phyloP scores from a whole-genome alignment of 2,797 vertebrate species.

The Monodelphis domestica region DNA sequence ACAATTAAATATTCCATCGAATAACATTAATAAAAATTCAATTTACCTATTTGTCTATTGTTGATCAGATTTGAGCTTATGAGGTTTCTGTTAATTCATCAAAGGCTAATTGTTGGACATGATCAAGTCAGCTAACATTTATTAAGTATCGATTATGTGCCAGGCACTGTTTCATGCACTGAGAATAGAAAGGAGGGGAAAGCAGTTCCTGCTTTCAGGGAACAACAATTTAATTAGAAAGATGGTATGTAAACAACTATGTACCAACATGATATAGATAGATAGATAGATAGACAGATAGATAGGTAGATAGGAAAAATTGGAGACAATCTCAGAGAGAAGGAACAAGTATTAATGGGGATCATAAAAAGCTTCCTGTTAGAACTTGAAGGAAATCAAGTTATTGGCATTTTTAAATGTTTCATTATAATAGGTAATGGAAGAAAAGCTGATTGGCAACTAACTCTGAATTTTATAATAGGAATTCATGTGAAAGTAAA shows the following conservation, averaged over 20 bases:
- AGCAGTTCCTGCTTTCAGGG: background rate
- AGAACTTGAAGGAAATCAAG: background rate
- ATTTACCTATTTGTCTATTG: background rate
- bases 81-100: background rate
- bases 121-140: background rate
- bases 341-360: background rate
- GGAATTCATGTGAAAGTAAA: background rate
- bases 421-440: background rate
- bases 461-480: background rate
- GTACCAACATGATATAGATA: background rate
- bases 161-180: background rate
- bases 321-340: background rate
- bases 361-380: background rate
- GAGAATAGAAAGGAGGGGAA: background rate
- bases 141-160: background rate
- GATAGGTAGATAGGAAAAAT: background rate
- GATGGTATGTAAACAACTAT: background rate
- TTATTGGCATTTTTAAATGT: background rate
- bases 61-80: background rate
- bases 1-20: background rate
- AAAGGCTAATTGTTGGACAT: background rate
- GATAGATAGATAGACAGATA: too few relatives aligned
- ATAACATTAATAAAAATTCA: background rate
- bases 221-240: background rate
- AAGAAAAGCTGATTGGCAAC: background rate